Evolutionary conservation across 1,140 invertebrate species (phyloP).

Genomic region (Ceratoteleas bidentatus): DNA sequence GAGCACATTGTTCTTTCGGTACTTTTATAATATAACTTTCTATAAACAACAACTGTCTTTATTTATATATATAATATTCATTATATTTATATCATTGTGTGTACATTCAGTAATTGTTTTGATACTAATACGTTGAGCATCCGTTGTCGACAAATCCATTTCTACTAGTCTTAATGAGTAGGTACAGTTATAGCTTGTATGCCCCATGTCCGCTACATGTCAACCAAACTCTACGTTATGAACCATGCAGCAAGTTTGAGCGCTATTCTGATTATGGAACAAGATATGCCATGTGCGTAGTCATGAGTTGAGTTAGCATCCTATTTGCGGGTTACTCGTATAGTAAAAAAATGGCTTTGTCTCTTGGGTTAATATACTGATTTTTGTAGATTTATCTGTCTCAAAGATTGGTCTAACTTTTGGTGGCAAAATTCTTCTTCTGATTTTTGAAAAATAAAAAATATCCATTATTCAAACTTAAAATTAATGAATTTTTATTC

Average conservation of each 20-base stretch:
- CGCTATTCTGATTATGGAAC: conserved; percentile 62
- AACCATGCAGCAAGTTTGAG: conserved; percentile 41
- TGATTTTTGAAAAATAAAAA: too few relatives aligned
- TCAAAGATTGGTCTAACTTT: too few relatives aligned
- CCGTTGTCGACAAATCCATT: conserved; percentile 63
- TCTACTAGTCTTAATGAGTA: conserved; percentile 54
- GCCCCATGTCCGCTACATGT: conserved; percentile 44
- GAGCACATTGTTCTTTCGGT: conserved; percentile 74
- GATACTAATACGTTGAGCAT: conserved; percentile 77
- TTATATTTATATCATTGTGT: conserved; percentile 53
- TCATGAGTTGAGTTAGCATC: not conserved
- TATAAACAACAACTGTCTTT: conserved; percentile 77
- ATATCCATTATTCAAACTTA: too few relatives aligned
- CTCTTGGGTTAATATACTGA: too few relatives aligned
- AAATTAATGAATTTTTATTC: too few relatives aligned
- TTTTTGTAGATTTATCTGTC: too few relatives aligned
- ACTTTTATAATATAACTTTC: conserved; percentile 73
- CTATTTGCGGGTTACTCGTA: too few relatives aligned
- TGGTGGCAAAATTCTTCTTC: too few relatives aligned
- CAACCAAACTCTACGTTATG: conserved; percentile 24
- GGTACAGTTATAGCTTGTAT: conserved; percentile 53
- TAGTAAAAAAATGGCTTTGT: too few relatives aligned
- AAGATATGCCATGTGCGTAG: conserved; percentile 53
- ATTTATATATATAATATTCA: conserved; percentile 67
- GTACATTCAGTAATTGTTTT: conserved; percentile 66